Conservation (phyloP, 2,113 vertebrate species). For the Eubucco bourcierii region DNA sequence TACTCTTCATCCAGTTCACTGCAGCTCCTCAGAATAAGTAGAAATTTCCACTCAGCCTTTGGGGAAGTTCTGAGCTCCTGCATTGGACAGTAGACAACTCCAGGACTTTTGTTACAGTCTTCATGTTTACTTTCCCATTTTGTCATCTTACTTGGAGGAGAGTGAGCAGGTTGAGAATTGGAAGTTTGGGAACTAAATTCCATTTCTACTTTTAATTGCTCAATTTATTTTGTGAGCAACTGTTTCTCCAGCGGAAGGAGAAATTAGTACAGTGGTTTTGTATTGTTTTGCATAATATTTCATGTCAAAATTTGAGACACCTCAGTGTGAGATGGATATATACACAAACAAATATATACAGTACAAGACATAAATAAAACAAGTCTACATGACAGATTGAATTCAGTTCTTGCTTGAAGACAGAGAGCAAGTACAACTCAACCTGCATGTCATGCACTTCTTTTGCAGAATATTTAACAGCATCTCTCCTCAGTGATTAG, state of each 20-base stretch:
- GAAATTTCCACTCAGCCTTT: neutral
- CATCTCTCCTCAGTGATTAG: neutral
- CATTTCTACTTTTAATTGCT: neutral
- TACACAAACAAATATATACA: neutral
- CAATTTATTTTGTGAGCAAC: neutral
- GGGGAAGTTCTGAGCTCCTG: neutral
- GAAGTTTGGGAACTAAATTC: neutral
- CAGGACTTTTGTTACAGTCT: rapidly evolving
- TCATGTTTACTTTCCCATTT: neutral
- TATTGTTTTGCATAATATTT: neutral
- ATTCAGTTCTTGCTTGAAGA: neutral
- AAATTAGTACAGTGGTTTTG: neutral
- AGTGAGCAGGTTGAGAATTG: neutral
- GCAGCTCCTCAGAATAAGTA: neutral
- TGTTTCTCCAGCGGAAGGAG: neutral
- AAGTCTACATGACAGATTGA: neutral
- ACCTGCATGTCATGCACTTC: neutral
- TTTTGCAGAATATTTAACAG: neutral
- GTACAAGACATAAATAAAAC: neutral
- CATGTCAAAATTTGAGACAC: neutral
- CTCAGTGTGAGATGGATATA: neutral
- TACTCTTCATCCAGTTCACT: neutral
- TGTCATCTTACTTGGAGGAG: neutral
- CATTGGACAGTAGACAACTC: neutral
- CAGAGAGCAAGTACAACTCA: neutral